These are phyloP conservation scores for Pedionomus torquatus DNA, from an alignment of 2,113 vertebrate genomes.

Conservation along the genomic window DNA sequence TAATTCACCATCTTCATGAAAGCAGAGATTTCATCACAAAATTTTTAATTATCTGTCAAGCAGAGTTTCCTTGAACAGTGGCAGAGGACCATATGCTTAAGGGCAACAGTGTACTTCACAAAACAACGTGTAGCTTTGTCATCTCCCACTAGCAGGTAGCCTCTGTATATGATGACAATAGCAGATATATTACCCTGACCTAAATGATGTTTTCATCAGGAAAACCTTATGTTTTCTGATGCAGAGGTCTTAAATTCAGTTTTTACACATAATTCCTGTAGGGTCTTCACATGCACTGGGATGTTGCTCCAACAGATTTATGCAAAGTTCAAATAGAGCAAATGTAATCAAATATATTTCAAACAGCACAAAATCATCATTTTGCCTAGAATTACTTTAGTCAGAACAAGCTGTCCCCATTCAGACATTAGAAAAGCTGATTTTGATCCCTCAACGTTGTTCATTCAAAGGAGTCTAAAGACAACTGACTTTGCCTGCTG, in stretches of 20 bases:
- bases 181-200: background rate
- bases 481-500: background rate
- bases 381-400: background rate
- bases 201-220: background rate
- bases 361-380: background rate
- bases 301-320: background rate
- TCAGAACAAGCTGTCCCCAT: background rate
- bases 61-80: background rate
- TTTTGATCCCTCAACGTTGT: background rate
- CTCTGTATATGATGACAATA: background rate
- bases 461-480: background rate
- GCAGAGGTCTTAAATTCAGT: background rate
- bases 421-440: background rate
- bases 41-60: constrained; percentile 10
- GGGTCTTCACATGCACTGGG: background rate
- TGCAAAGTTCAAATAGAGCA: background rate
- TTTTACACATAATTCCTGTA: background rate
- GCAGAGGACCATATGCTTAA: background rate
- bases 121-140: background rate
- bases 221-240: background rate
- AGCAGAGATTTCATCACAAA: background rate
- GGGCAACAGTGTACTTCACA: background rate
- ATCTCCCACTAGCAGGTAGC: background rate
- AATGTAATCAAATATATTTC: background rate
- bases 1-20: background rate